Base-by-base conservation (phyloP, 2,888 invertebrate genomes). In the Latrodectus elegans region DNA sequence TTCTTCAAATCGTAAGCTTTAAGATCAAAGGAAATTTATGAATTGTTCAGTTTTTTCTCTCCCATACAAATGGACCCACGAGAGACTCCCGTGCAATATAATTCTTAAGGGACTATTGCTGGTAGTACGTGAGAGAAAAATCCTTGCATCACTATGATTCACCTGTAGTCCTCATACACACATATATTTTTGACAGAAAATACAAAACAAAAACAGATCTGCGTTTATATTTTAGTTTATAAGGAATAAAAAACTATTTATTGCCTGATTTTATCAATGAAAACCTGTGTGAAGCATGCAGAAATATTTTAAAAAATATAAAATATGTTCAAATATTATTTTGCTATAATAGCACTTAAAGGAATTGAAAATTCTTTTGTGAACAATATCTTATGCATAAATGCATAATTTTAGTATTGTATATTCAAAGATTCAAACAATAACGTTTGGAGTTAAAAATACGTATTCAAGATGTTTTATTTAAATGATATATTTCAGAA, bases 31-130 rank as follows among this genome's bases (percentile, higher is more conserved):
- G 9, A 64, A 75, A 76, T 83, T 83, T 83, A 75, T 75, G 82
- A 83, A 83, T 83, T 83, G 82, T 83, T 83, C 75, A 83, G 75
- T 75, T 82, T 83, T 82, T 83, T 53, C 49, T 38, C 10, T 60
- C 68, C 75, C 52, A 64, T 52, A 74, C 68, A 75, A 83, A 76
- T 53, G 70, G 11, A 60, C 82, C 68, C 75, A 17, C 15, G 82
- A 76, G 82, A 55, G 75, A n/a, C 49, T 75, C 70, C 74, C 53
- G 11, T 9, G 51, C 65, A 75, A 83, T 67, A 70, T 76, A 55
- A 75, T 70, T 83, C 75, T 83, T 75, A 51, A 83, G 75, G 68
- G 82, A 83, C 22, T 67, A 75, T 55, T 83, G 60, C 51, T 70
- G 68, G 15, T 52, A 67, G 65, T 60, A 75, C 82, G 70, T 83